Percentiles rank a stretch among this genome's conserved stretches.
phyloP scores from a whole-genome alignment of 92 coral and sea anemone species.

The Phenganax subtilis region DNA sequence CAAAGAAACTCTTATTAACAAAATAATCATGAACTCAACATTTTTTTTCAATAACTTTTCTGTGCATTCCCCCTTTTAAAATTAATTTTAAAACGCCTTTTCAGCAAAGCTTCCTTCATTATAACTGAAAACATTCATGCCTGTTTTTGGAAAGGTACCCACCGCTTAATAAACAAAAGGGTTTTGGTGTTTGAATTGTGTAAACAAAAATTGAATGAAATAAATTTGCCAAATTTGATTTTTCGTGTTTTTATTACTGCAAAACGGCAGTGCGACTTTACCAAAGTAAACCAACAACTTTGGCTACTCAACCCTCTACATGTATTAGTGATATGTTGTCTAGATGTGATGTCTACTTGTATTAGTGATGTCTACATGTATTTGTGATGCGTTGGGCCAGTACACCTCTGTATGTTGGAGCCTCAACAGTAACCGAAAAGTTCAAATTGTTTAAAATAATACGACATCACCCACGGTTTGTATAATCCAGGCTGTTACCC shows the following conservation, averaged over 20 bases:
- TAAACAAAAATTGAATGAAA: not conserved
- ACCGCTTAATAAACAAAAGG: not conserved
- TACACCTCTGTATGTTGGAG: not conserved
- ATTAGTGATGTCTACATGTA: too few relatives aligned
- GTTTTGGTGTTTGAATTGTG: not conserved
- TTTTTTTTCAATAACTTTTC: too few relatives aligned
- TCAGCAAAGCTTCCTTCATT: too few relatives aligned
- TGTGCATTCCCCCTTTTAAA: too few relatives aligned
- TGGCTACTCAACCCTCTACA: not conserved
- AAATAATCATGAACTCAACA: too few relatives aligned
- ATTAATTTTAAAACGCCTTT: too few relatives aligned
- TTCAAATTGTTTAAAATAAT: not conserved
- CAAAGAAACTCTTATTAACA: too few relatives aligned
- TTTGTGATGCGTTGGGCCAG: not conserved
- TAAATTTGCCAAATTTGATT: not conserved
- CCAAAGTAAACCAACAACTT: not conserved
- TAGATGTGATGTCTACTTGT: too few relatives aligned
- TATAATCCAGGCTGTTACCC: not conserved
- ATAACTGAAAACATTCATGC: constrained; percentile 1
- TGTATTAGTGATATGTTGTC: too few relatives aligned
- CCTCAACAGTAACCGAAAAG: not conserved
- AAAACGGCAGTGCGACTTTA: not conserved
- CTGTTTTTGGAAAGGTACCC: not conserved
- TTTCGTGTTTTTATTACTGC: not conserved
- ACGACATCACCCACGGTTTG: not conserved